Evolutionary conservation across 2,888 invertebrate species (phyloP), one percentile per base, ranked within the genome.

Genomic region (Tetranychus piercei): DNA sequence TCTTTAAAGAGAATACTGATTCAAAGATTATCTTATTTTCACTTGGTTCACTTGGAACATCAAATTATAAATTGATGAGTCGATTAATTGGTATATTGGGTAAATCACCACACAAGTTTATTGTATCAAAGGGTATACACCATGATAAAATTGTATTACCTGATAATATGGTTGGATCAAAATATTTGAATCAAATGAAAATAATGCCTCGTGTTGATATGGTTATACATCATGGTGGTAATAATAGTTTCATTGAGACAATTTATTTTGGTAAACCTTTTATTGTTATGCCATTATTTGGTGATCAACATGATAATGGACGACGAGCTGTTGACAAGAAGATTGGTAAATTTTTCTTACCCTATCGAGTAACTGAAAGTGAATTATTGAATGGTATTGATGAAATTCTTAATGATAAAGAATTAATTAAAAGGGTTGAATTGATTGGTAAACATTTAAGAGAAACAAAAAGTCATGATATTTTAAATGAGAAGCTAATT

Each of bases 281-380:
- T 66, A 55, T 75, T 43, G 73, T 75, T 9, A 23, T 72, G 70
- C 75, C 75, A 6, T 18, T 75, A 6, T 75, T 73, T 65, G 20
- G 44, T 7, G 75, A 75, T 43, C 75, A 75, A 71, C 64, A 71
- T 70, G 75, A 75, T 34, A 75, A 75, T 70, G 75, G 69, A 44
- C 75, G 74, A 74, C 1, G 75, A 15, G 11, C 74, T 22, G 7
- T 22, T 4, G 76, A 76, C n/a, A 74, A 43, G 15, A 65, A 65
- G 23, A 55, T 72, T 18, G 76, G 71, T 6, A 43, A 34, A 45
- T 22, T 64, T 23, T n/a, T 76, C 43, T 18, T 34, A 20, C 76
- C 76, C 0, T 76, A 66, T 45, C 34, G 44, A 55, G 75, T 67
- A 23, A 71, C 65, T 45, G 74, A 74, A 34, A 65, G 71, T 15